These are phyloP conservation scores for Porites evermanni DNA, from an alignment of 92 coral and sea anemone genomes.

Conservation along the genomic window DNA sequence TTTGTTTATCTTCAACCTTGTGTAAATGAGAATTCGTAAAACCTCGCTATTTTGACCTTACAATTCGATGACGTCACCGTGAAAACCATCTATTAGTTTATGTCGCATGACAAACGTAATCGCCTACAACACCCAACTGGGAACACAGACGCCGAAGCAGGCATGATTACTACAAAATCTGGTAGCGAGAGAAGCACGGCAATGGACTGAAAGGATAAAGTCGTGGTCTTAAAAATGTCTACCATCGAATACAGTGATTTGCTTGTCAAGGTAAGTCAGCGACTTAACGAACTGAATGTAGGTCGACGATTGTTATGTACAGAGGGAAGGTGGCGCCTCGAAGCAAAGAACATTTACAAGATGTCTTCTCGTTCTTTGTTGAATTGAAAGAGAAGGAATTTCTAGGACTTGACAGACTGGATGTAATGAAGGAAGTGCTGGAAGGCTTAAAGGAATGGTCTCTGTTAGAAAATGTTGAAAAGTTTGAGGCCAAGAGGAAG, in stretches of 20 bases:
- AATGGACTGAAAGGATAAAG: no score
- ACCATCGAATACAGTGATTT: neutral
- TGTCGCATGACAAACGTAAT: no score
- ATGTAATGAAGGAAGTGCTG: neutral
- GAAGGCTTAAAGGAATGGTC: neutral
- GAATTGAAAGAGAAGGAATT: neutral
- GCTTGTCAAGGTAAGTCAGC: neutral
- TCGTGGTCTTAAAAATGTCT: neutral
- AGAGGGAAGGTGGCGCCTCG: neutral
- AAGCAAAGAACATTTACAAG: neutral
- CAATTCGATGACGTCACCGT: no score
- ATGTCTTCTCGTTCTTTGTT: neutral
- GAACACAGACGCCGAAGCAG: no score
- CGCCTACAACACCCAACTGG: no score
- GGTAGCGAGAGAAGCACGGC: no score
- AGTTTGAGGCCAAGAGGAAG: neutral
- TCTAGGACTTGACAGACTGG: neutral
- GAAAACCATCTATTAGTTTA: no score
- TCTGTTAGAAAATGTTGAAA: neutral
- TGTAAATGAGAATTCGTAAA: no score
- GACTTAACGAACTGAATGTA: neutral
- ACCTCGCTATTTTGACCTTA: no score
- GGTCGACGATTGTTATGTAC: neutral
- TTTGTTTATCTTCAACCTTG: no score
- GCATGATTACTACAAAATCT: no score